Evolutionary conservation across 2,113 vertebrate species (phyloP), one percentile per base, ranked within the genome.

Genomic region (Psephotus haematonotus): DNA sequence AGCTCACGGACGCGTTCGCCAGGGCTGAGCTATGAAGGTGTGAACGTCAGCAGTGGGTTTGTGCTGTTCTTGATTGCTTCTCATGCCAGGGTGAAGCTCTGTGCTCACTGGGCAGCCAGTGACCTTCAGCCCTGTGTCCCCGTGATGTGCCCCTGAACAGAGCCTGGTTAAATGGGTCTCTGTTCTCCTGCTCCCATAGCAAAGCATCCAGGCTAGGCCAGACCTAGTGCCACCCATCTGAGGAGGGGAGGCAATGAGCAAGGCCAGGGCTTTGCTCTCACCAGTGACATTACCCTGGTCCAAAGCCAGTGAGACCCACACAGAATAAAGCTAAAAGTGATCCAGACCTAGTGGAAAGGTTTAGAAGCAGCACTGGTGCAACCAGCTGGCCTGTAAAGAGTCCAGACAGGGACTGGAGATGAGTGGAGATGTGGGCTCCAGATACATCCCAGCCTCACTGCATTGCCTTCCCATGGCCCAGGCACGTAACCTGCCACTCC

Each of bases 261-360:
- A 64, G 7, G 13, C 7, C 0, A 5, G 44, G 53, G 62, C 44
- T 10, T 15, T 14, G 28, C 25, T 22, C 70, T 31, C 50, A 6
- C 10, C 3, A 2, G 15, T 28, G 7, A 24, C 0, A 5, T 10
- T 2, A 1, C 33, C 81, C 50, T 9, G 31, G 14, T 16, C 13
- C 74, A 6, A 31, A 53, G 17, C n/a, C 60, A 33, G 7, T 3
- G 59, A 25, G 29, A 76, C 23, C 63, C 44, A 11, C 33, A 13
- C 7, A 28, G 46, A 63, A 59, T 7, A 5, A 31, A 44, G 18
- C 18, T 13, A 1, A 6, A 20, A 39, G 2, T 3, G 2, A 14
- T 25, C 75, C 33, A 49, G 27, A n/a, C 4, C 64, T 7, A 6
- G 3, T 1, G 17, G 28, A 49, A 37, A n/a, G 20, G 35, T 27